These are phyloP conservation scores for Arizona elegans DNA, from an alignment of 2,113 vertebrate genomes.

Conservation along the genomic window DNA sequence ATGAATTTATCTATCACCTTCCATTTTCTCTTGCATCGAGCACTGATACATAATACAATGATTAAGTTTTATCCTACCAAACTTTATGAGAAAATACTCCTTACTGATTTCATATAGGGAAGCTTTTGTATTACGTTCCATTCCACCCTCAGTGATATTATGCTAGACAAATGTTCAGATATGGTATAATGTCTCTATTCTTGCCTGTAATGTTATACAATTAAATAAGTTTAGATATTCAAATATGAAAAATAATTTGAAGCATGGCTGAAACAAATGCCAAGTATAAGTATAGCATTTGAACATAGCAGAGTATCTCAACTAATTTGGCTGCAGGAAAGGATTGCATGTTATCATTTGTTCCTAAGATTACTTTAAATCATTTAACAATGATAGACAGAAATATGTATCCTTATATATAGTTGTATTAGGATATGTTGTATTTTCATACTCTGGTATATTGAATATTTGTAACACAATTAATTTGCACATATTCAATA, in stretches of 20 bases:
- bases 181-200: background rate
- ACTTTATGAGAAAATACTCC: background rate
- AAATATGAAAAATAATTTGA: background rate
- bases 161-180: background rate
- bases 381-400: too few species aligned
- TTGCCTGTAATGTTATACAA: background rate
- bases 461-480: too few species aligned
- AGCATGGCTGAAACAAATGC: background rate
- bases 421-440: too few species aligned
- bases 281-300: background rate
- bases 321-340: too few species aligned
- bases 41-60: rapidly evolving
- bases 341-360: too few species aligned
- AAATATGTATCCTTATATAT: too few species aligned
- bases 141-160: background rate
- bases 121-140: background rate
- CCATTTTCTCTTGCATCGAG: rapidly evolving
- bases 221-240: background rate
- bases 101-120: background rate
- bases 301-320: background rate
- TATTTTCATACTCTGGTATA: too few species aligned
- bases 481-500: too few species aligned
- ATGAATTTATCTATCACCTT: background rate
- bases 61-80: background rate
- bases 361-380: too few species aligned